Base-by-base conservation (phyloP, 1,140 invertebrate genomes). In the Tribolium castaneum region DNA sequence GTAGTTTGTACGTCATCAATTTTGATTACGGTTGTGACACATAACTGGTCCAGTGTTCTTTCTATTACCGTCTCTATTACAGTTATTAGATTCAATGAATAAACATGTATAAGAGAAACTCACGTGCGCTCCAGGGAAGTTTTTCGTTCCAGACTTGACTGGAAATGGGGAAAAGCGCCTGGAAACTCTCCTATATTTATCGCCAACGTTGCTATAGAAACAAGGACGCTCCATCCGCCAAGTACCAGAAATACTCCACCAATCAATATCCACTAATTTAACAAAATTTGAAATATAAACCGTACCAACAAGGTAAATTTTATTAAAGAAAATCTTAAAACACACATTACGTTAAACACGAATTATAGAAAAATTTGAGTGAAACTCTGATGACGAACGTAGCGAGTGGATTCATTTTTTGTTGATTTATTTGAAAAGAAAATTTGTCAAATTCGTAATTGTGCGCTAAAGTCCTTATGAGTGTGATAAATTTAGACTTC, bases 11-110 rank as follows among this genome's bases (percentile, higher is more conserved):
- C 54, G 59, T 66, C 59, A 66, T 66, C 34, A 35, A 66, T 66
- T 66, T 66, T 35, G 59, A 66, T 66, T 66, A 39, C n/a, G 59
- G n/a, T 12, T n/a, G 19, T 66, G 59, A 66, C 59, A 59, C 54
- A 66, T 66, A 14, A 66, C 25, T 66, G 6, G 25, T 22, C 59
- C 34, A n/a, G 22, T 19, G n/a, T 59, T 59, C 16, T 25, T 22
- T 66, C 59, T 66, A 66, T 66, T 66, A 66, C 59, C 1, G 13
- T 14, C 59, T 35, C 59, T 13, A 66, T 66, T 66, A 66, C 25
- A 22, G 13, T n/a, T 6, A 14, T 66, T 66, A 66, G 10, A 39
- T n/a, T 59, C 14, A 59, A 25, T 59, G 10, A 59, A 66, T 10
- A 30, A 12, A 66, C n/a, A n/a, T n/a, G n/a, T 66, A 25, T 13